A percentile compares a stretch with the other conserved stretches of the same genome.
These are phyloP conservation scores for Channallabes apus DNA, from an alignment of 2,797 vertebrate genomes.

Conservation along the genomic window DNA sequence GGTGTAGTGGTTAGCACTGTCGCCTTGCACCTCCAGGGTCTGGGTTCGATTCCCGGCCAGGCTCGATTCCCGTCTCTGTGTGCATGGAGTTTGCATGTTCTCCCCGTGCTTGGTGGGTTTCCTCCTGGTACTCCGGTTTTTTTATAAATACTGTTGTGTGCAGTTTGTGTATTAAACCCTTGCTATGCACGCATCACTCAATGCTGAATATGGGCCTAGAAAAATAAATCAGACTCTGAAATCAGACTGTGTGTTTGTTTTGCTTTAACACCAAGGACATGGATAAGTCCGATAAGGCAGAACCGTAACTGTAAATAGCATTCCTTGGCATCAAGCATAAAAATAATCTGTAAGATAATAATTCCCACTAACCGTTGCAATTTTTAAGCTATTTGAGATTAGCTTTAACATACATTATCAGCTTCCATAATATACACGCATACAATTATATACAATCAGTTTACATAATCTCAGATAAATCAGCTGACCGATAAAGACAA, in stretches of 20 bases:
- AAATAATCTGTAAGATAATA: slow-evolving; percentile 2
- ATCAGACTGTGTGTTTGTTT: not conserved
- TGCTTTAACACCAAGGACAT: not conserved
- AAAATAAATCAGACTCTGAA: not conserved
- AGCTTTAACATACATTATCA: not conserved
- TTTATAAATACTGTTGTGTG: not conserved
- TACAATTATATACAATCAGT: not conserved
- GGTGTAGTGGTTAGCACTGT: too few relatives aligned
- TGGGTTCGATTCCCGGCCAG: too few relatives aligned
- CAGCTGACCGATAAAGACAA: not conserved
- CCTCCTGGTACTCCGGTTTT: too few relatives aligned
- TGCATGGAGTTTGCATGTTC: too few relatives aligned
- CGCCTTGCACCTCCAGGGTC: too few relatives aligned
- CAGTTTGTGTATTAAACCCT: not conserved
- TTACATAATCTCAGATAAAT: not conserved
- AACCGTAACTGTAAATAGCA: not conserved
- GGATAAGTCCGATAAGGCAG: not conserved
- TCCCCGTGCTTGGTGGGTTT: too few relatives aligned
- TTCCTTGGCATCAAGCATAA: not conserved
- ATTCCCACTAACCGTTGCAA: not conserved
- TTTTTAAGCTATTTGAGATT: not conserved
- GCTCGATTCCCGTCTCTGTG: too few relatives aligned
- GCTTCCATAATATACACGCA: not conserved
- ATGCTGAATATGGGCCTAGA: not conserved
- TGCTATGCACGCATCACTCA: not conserved